A percentile compares a stretch with the other conserved stretches of the same genome.
Evolutionary conservation across 2,113 vertebrate genomes (phyloP).

Genomic region (Eublepharis macularius): DNA sequence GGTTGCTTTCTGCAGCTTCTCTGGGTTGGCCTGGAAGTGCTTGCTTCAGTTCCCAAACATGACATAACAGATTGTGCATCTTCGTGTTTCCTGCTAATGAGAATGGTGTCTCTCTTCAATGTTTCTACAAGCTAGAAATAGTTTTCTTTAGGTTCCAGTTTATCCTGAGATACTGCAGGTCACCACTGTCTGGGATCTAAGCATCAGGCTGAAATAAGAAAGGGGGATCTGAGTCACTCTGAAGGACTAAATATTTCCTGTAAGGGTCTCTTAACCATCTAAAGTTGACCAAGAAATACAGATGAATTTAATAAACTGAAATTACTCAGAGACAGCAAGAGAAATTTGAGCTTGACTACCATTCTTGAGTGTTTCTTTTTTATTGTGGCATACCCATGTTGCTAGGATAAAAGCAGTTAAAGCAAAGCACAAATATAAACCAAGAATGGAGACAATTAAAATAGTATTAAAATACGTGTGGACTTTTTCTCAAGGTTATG

Average conservation of each 20-base stretch:
- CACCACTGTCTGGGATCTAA: constrained; percentile 28
- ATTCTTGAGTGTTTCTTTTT: constrained; percentile 5
- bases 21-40: neutral
- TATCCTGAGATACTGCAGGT: neutral
- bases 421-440: neutral
- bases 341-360: constrained; percentile 35
- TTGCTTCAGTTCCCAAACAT: neutral
- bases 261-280: neutral
- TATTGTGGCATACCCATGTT: neutral
- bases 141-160: neutral
- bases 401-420: neutral
- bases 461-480: neutral
- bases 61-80: constrained; percentile 12
- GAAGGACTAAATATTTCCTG: neutral
- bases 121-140: neutral
- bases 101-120: neutral
- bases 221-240: neutral
- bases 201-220: neutral
- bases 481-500: too few relatives aligned
- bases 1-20: neutral
- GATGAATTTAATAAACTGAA: neutral
- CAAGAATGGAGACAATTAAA: neutral
- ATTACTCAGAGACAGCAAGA: constrained; percentile 29
- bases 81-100: constrained; percentile 1
- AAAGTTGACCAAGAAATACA: rapidly evolving